These are phyloP conservation scores for Erannis defoliaria DNA, from an alignment of 2,888 invertebrate genomes.

Conservation along the genomic window DNA sequence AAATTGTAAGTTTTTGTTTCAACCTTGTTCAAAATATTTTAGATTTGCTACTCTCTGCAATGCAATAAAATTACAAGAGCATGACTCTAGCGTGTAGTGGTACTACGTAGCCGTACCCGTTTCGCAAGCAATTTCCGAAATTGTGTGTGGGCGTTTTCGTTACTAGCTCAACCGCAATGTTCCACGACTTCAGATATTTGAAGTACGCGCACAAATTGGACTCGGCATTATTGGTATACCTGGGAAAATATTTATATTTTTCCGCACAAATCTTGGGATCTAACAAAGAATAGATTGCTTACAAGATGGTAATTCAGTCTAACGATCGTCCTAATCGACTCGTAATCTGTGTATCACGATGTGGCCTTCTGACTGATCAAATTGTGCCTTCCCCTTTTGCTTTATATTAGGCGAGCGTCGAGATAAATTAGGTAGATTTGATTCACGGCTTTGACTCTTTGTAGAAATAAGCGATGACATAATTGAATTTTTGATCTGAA, in stretches of 20 bases:
- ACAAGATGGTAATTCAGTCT: slow-evolving; percentile 37
- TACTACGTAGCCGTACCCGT: slow-evolving; percentile 2
- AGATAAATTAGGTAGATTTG: slow-evolving; percentile 35
- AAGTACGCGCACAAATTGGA: slow-evolving; percentile 30
- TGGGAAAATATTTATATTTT: slow-evolving; percentile 30
- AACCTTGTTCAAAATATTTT: neutral
- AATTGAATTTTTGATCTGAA: slow-evolving; percentile 24
- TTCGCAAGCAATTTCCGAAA: slow-evolving; percentile 12
- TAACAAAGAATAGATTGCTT: slow-evolving; percentile 42
- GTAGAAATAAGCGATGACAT: slow-evolving; percentile 19
- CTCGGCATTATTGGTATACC: slow-evolving; percentile 20
- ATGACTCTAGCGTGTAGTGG: neutral
- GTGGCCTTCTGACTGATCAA: slow-evolving; percentile 45
- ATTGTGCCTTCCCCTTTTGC: slow-evolving; percentile 38
- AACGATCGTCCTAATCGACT: slow-evolving; percentile 43
- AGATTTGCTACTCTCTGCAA: neutral
- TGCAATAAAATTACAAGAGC: slow-evolving; percentile 9
- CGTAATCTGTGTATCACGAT: slow-evolving; percentile 44
- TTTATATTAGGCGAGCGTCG: slow-evolving; percentile 29
- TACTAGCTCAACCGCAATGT: slow-evolving; percentile 9
- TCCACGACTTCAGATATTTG: slow-evolving; percentile 21
- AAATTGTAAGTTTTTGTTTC: neutral
- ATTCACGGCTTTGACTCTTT: slow-evolving; percentile 23
- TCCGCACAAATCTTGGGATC: slow-evolving; percentile 29
- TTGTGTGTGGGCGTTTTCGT: slow-evolving; percentile 14